Conservation (phyloP, 2,797 vertebrate genomes). For the Chrosomus eos region DNA sequence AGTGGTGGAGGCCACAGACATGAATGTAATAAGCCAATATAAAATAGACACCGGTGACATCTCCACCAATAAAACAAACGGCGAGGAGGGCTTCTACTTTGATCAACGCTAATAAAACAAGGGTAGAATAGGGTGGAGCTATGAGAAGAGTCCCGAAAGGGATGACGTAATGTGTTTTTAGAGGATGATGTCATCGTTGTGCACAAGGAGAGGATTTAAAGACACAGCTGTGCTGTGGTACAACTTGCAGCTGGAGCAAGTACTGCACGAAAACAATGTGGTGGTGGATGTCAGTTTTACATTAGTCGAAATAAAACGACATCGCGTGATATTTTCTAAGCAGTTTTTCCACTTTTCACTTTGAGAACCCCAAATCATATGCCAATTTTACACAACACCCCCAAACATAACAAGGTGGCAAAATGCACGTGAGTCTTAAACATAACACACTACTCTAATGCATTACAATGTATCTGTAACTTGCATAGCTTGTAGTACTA, state of each 20-base stretch:
- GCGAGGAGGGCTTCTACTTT: slow-evolving; percentile 54
- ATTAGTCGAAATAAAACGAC: not conserved
- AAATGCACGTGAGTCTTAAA: not conserved
- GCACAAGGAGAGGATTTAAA: slow-evolving; percentile 62
- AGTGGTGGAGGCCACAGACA: slow-evolving; percentile 39
- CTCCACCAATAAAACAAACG: slow-evolving; percentile 63
- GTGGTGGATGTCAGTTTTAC: not conserved
- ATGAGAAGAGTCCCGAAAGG: slow-evolving; percentile 54
- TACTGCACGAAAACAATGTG: slow-evolving; percentile 15
- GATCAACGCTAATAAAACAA: slow-evolving; percentile 54
- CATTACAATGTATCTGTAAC: not conserved
- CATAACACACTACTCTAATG: not conserved
- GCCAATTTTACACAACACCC: not conserved
- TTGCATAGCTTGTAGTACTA: slow-evolving; percentile 4
- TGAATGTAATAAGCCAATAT: slow-evolving; percentile 41
- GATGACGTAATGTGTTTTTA: slow-evolving; percentile 74
- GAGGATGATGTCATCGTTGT: slow-evolving; percentile 66
- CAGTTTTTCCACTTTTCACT: not conserved
- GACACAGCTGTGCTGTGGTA: slow-evolving; percentile 52
- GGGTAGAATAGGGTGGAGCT: slow-evolving; percentile 48
- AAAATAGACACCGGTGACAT: slow-evolving; percentile 12
- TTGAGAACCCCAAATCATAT: not conserved
- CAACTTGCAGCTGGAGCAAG: slow-evolving; percentile 38
- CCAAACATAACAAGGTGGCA: not conserved
- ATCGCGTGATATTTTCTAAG: not conserved